A percentile compares a stretch with the other conserved stretches of the same genome.
phyloP scores from a whole-genome alignment of 2,797 vertebrate species.

The Linurgus olivaceus region DNA sequence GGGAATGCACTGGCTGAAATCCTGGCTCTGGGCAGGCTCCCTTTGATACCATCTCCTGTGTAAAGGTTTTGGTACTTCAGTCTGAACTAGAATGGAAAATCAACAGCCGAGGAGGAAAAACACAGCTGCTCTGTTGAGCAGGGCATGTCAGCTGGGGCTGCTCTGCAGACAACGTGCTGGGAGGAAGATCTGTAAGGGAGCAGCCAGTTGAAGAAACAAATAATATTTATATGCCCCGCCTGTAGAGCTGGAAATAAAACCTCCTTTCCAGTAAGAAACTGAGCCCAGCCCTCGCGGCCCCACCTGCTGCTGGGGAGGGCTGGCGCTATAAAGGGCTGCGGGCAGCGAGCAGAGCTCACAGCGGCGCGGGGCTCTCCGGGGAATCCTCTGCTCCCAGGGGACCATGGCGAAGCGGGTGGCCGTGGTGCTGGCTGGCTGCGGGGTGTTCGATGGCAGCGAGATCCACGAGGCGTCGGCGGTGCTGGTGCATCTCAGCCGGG shows the following conservation, averaged over 20 bases:
- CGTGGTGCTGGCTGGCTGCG: conserved; percentile 85
- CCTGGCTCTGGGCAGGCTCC: neutral
- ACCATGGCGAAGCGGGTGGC: conserved; percentile 84
- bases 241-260: conserved; percentile 3
- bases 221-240: conserved; percentile 26
- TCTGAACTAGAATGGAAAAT: neutral
- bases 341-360: neutral
- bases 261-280: neutral
- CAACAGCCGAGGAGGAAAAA: neutral
- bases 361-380: neutral
- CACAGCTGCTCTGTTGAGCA: neutral
- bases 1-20: neutral
- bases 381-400: neutral
- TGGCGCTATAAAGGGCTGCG: neutral
- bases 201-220: conserved; percentile 34
- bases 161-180: neutral
- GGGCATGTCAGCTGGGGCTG: neutral
- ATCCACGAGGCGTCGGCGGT: conserved; percentile 86
- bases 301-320: conserved; percentile 3
- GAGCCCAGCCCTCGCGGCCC: neutral
- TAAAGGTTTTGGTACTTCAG: neutral
- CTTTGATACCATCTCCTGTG: neutral
- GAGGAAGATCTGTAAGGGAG: neutral
- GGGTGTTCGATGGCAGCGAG: conserved; percentile 87
- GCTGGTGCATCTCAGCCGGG: conserved; percentile 87